Evolutionary conservation across 2,888 invertebrate genomes (phyloP).

Genomic region (Acanthosepion pharaonis): DNA sequence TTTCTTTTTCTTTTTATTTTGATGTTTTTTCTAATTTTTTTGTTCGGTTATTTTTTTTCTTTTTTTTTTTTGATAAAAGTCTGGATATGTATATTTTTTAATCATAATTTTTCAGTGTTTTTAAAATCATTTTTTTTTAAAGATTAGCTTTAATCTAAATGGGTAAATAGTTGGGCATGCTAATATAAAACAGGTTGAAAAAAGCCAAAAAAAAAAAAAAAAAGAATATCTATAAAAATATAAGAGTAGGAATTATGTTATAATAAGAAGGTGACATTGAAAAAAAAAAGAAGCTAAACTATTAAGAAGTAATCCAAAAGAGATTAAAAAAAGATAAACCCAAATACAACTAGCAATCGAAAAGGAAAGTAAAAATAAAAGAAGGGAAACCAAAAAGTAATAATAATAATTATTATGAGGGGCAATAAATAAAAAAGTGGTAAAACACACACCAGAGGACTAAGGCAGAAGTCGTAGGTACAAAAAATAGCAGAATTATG

Average conservation of each 20-base stretch:
- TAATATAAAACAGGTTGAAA: background rate
- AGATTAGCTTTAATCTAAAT: background rate
- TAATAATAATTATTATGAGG: background rate
- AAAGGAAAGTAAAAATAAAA: background rate
- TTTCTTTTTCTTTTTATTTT: background rate
- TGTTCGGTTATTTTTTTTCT: background rate
- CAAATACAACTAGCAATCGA: background rate
- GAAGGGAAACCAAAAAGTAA: background rate
- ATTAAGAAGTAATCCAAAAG: background rate
- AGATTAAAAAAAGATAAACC: background rate
- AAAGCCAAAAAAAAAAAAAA: background rate
- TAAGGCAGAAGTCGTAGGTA: background rate
- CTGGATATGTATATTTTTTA: background rate
- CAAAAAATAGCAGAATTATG: background rate
- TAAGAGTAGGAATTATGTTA: background rate
- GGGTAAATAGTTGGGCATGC: background rate
- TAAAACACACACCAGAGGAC: background rate
- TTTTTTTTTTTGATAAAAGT: background rate
- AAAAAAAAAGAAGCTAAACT: background rate
- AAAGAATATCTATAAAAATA: background rate
- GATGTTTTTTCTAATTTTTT: background rate
- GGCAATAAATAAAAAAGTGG: background rate
- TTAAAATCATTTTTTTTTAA: background rate
- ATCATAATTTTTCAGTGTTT: background rate
- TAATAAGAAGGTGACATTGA: background rate